Conservation (phyloP, 2,113 vertebrate species). For the Larimichthys crocea region DNA sequence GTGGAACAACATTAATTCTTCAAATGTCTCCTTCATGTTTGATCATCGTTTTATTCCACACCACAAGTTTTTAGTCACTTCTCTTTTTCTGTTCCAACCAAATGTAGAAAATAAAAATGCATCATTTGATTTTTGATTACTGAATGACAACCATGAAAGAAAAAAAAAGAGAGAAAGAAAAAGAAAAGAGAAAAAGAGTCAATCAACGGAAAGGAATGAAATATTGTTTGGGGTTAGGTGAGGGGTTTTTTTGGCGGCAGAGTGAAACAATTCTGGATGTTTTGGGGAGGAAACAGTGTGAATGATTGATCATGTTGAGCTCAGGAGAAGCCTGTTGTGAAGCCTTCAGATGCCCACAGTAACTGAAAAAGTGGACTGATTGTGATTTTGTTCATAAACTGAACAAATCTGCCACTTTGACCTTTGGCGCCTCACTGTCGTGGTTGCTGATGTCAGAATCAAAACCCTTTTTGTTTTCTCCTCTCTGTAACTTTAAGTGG, state of each 20-base stretch:
- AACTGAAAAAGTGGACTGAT: slow-evolving; percentile 23
- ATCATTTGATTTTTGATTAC: slow-evolving; percentile 53
- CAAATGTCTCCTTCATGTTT: slow-evolving; percentile 72
- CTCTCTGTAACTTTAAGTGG: not conserved
- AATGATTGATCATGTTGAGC: slow-evolving; percentile 5
- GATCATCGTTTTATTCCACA: slow-evolving; percentile 79
- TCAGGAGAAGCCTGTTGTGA: not conserved
- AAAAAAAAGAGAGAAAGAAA: slow-evolving; percentile 6
- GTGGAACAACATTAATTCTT: slow-evolving; percentile 82
- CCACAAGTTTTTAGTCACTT: slow-evolving; percentile 74
- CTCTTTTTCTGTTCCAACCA: slow-evolving; percentile 70
- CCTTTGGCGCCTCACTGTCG: slow-evolving; percentile 47
- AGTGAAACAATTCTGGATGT: slow-evolving; percentile 6
- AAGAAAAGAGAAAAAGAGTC: not conserved
- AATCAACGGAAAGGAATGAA: slow-evolving; percentile 10
- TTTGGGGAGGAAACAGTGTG: slow-evolving; percentile 9
- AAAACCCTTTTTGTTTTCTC: not conserved
- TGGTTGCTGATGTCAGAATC: slow-evolving; percentile 37
- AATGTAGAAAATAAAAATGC: slow-evolving; percentile 66
- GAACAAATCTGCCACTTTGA: slow-evolving; percentile 28
- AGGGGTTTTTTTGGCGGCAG: not conserved
- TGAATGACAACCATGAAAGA: slow-evolving; percentile 40
- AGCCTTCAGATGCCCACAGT: not conserved
- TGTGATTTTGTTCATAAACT: slow-evolving; percentile 9
- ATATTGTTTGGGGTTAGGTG: slow-evolving; percentile 1